Evolutionary conservation across 2,113 vertebrate genomes (phyloP).

Genomic region (Onychostoma macrolepis): DNA sequence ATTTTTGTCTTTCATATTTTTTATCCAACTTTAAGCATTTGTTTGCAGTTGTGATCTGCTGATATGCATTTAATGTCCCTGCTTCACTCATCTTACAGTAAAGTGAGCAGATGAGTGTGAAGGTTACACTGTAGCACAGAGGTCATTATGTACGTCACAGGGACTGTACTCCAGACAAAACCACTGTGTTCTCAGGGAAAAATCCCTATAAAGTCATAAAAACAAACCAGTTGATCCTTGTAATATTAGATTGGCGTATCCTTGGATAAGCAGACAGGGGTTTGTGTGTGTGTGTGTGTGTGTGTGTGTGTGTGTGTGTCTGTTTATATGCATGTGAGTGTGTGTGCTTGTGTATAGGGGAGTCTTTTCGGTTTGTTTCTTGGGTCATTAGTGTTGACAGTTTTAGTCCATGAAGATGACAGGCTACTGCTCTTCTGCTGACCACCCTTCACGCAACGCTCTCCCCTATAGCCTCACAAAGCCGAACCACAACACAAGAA

Average conservation of each 20-base stretch:
- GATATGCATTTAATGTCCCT: slow-evolving; percentile 49
- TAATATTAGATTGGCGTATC: neutral
- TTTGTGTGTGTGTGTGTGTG: slow-evolving; percentile 13
- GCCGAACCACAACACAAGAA: neutral
- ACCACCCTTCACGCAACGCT: neutral
- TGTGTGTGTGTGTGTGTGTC: slow-evolving; percentile 35
- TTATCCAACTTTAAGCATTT: slow-evolving; percentile 21
- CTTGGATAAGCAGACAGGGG: neutral
- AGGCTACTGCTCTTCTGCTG: slow-evolving; percentile 25
- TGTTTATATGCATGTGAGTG: slow-evolving; percentile 7
- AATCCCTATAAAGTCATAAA: neutral
- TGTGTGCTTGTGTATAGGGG: slow-evolving; percentile 18
- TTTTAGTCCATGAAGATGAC: slow-evolving; percentile 35
- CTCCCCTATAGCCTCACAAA: neutral
- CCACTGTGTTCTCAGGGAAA: neutral
- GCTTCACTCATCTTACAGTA: slow-evolving; percentile 2
- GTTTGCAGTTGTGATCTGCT: slow-evolving; percentile 41
- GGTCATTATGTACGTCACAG: slow-evolving; percentile 35
- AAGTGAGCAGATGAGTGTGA: neutral
- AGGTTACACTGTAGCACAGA: neutral
- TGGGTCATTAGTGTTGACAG: slow-evolving; percentile 50
- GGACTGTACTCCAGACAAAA: slow-evolving; percentile 23
- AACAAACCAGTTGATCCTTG: slow-evolving; percentile 12
- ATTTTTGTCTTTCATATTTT: slow-evolving; percentile 18
- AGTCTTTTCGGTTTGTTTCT: slow-evolving; percentile 10